Conservation (phyloP, 2,113 vertebrate species). For the Myiozetetes cayanensis region DNA sequence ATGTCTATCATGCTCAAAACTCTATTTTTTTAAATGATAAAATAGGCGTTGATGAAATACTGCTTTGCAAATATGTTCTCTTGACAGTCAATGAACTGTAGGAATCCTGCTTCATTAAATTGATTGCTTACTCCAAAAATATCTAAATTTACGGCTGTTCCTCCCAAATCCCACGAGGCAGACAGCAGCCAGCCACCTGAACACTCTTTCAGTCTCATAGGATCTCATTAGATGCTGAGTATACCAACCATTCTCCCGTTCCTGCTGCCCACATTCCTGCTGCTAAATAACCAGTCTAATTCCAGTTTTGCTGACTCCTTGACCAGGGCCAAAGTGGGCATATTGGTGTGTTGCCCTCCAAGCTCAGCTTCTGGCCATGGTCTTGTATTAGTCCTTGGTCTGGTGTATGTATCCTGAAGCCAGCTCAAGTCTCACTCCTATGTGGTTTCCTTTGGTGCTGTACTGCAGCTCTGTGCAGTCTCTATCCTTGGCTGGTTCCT, state of each 20-base stretch:
- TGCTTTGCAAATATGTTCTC: background rate
- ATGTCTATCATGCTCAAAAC: background rate
- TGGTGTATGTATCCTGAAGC: background rate
- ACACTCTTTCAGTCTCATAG: background rate
- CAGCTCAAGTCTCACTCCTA: background rate
- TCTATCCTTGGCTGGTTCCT: background rate
- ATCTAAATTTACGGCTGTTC: background rate
- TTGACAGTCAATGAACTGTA: background rate
- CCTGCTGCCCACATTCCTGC: background rate
- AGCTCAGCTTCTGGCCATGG: rapidly evolving
- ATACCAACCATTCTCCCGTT: background rate
- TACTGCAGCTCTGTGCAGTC: background rate
- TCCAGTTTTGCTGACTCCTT: background rate
- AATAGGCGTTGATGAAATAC: background rate
- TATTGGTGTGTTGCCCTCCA: background rate
- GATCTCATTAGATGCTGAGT: background rate
- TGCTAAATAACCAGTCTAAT: background rate
- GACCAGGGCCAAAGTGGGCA: background rate
- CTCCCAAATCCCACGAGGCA: background rate
- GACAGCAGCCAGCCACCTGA: background rate
- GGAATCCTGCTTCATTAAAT: slow-evolving; percentile 19
- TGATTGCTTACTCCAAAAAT: slow-evolving; percentile 11
- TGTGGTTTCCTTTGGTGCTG: background rate
- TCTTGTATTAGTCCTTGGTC: background rate
- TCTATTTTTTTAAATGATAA: background rate